Evolutionary conservation across 2,797 vertebrate species (phyloP), one percentile per base, ranked within the genome.

Genomic region (Spinus pinus): DNA sequence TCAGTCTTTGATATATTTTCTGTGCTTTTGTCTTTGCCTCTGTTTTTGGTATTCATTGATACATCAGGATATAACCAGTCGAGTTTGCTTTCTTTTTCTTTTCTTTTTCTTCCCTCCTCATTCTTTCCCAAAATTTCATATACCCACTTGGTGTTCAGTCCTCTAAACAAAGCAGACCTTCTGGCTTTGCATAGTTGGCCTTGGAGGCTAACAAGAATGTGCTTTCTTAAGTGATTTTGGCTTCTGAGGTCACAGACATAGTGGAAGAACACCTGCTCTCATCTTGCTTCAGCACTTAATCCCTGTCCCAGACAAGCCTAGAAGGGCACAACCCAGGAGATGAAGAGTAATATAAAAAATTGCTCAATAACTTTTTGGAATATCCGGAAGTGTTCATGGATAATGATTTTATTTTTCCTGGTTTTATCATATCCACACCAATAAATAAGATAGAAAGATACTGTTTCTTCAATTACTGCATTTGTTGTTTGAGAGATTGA

Each of bases 251-350:
- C 86, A 91, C 42, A 65, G 67, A 49, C 51, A 35, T 39, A 83
- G 73, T 81, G 39, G 75, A 95, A 88, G 84, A 94, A 94, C 89
- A 96, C 94, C 87, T 95, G 87, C 70, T 92, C 69, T 75, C 79
- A 81, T 93, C 72, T 88, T 89, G 56, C 79, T 93, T 90, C 73
- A 75, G 66, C 37, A 22, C 62, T 93, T 96, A 93, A 94, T 95
- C 84, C 65, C 62, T 92, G 79, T 91, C 51, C 70, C 91, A 96
- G 85, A 94, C 84, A 88, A 93, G 44, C 84, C 65, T 89, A 83
- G 54, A 93, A 95, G 85, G 84, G 69, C 72, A 83, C 0, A 10
- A 62, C 88, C 90, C 47, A 56, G 69, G 80, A 90, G 57, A 79
- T 88, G 89, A 92, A 93, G 41, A 86, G 53, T 65, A 89, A 56